Conservation (phyloP, 2,797 vertebrate genomes). For the Cephalopachus bancanus region DNA sequence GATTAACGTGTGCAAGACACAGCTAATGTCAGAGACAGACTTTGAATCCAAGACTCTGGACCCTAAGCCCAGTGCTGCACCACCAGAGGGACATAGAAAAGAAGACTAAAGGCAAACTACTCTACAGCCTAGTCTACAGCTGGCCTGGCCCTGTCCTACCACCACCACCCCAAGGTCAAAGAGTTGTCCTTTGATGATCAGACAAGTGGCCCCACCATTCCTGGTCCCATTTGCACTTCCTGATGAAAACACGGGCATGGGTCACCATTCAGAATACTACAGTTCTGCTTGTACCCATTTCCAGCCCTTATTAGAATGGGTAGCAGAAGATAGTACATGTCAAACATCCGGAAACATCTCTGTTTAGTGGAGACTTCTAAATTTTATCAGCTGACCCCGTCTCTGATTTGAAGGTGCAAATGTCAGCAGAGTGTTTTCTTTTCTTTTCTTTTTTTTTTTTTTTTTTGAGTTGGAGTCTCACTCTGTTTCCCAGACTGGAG, state of each 20-base stretch:
- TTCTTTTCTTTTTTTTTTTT: neutral
- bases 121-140: neutral
- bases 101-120: neutral
- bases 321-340: neutral
- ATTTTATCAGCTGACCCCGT: neutral
- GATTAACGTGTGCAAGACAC: neutral
- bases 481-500: too few species aligned
- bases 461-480: too few species aligned
- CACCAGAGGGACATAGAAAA: neutral
- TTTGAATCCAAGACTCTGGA: neutral
- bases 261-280: neutral
- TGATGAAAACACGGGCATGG: neutral
- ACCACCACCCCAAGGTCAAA: neutral
- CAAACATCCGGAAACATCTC: neutral
- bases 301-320: neutral
- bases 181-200: neutral
- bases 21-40: neutral
- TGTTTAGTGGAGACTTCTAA: neutral
- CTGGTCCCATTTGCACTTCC: neutral
- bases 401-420: neutral
- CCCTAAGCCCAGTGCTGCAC: neutral
- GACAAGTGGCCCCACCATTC: neutral
- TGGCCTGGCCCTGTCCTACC: neutral
- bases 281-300: neutral
- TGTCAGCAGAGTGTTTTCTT: neutral